Evolutionary conservation across 2,113 vertebrate species (phyloP), one percentile per base, ranked within the genome.

Genomic region (Hymenochirus boettgeri): DNA sequence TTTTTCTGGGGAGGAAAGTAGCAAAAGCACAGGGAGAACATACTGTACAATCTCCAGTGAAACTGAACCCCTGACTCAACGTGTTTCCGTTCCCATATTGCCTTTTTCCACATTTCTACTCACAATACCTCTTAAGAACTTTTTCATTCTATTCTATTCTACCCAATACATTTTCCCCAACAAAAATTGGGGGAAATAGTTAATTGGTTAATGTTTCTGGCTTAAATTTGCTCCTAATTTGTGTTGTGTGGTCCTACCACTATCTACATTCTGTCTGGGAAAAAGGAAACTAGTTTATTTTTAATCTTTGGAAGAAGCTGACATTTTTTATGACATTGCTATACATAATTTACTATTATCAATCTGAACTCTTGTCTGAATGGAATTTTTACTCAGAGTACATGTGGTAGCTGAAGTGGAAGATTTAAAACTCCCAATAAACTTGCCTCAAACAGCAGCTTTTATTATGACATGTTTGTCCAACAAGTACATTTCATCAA

Each of bases 301-400:
- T 66, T 66, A 66, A 66, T 66, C 55, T 66, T 24, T 47, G 56
- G 29, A 21, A 52, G 46, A 39, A 29, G 45, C 47, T 22, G 33
- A 9, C 21, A 25, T 39, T 52, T 39, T 52, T 89, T 87, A 83
- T 83, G 76, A 84, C 81, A 79, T 74, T 63, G 78, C 84, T 83
- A 89, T 89, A 83, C 86, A 88, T 88, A 87, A 87, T 86, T 87
- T 89, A 88, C 86, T 83, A 79, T 87, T 89, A 84, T 85, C 83
- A 87, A 85, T 81, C 88, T 65, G 80, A 86, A 82, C 78, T 77
- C 81, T 86, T 85, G 83, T 83, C 79, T 86, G 86, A 88, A 86
- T 86, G 84, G 86, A 84, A 86, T 85, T 87, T 85, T 86, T 85
- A 86, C 83, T 84, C 82, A 82, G 74, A 69, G 78, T 86, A 83